These are phyloP conservation scores for Sakesphorus luctuosus DNA, from an alignment of 2,113 vertebrate genomes.

Conservation along the genomic window DNA sequence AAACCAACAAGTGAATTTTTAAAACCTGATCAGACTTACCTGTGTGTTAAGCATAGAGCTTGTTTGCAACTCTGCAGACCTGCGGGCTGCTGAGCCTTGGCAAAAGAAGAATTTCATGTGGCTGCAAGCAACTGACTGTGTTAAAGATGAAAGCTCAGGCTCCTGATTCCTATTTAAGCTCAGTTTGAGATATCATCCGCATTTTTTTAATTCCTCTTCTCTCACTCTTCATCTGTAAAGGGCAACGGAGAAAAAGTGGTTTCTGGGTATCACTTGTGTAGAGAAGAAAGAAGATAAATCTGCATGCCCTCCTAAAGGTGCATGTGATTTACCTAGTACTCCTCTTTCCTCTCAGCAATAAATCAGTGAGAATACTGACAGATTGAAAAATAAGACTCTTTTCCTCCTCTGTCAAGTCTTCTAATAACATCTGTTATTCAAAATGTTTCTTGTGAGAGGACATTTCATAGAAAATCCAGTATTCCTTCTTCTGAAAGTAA, in stretches of 20 bases:
- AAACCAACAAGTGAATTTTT: neutral
- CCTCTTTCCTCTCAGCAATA: neutral
- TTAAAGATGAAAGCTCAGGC: neutral
- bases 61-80: neutral
- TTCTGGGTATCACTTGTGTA: neutral
- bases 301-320: neutral
- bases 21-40: neutral
- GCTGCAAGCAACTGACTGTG: neutral
- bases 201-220: neutral
- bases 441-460: neutral
- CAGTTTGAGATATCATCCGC: neutral
- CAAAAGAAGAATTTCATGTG: neutral
- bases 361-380: neutral
- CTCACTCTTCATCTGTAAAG: neutral
- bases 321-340: neutral
- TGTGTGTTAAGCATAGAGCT: neutral
- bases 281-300: neutral
- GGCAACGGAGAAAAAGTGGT: neutral
- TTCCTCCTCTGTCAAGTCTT: neutral
- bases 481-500: neutral
- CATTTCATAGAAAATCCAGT: neutral
- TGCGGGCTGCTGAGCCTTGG: neutral
- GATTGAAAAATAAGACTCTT: neutral
- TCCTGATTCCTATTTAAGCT: neutral
- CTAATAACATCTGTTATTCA: neutral